Evolutionary conservation across 2,888 invertebrate species (phyloP).

Genomic region (Drosophila helvetica): DNA sequence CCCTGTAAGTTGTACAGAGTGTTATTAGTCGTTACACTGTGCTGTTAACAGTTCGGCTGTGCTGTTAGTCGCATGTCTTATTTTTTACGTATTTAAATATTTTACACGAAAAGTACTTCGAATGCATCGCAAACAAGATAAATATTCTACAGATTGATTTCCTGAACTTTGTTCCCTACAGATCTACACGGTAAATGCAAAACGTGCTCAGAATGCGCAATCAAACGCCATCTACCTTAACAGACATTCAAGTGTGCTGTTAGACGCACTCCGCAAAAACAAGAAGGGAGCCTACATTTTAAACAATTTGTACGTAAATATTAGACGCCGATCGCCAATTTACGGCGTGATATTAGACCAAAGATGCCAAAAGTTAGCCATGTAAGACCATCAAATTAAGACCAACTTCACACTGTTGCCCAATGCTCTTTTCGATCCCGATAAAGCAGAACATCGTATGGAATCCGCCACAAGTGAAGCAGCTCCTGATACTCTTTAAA

Average conservation of each 20-base stretch:
- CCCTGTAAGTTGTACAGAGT: neutral
- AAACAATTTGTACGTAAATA: neutral
- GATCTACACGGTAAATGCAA: no score
- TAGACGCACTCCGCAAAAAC: neutral
- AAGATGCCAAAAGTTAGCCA: neutral
- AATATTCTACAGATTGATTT: no score
- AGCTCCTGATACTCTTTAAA: slow-evolving; percentile 1
- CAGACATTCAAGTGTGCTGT: neutral
- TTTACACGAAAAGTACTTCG: neutral
- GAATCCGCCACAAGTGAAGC: slow-evolving; percentile 1
- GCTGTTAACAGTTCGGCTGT: no score
- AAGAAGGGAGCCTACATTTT: neutral
- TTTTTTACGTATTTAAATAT: no score
- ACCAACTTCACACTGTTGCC: neutral
- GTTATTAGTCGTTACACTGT: neutral
- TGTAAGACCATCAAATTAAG: neutral
- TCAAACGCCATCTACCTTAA: neutral
- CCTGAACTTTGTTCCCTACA: neutral
- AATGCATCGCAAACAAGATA: neutral
- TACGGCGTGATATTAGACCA: neutral
- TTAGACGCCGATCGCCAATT: neutral
- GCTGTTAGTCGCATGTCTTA: no score
- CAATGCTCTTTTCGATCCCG: neutral
- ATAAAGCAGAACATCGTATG: neutral
- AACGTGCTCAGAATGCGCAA: neutral